These are phyloP conservation scores for Cinclus mexicanus DNA, from an alignment of 2,113 vertebrate species.

Conservation along the genomic window DNA sequence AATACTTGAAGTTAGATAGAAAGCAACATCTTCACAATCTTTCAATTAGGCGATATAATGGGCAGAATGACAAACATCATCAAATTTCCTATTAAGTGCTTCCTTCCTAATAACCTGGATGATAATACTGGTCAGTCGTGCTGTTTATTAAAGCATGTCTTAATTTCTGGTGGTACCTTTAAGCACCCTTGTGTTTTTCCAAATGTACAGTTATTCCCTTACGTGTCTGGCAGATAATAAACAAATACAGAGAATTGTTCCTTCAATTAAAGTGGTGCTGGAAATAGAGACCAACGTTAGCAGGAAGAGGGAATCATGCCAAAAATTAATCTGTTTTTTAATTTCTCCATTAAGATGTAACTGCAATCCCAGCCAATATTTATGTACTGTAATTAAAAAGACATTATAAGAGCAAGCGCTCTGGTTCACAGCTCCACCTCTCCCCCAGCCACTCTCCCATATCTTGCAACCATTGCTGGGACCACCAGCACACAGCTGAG, in stretches of 20 bases:
- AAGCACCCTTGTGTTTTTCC: background rate
- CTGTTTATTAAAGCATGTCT: background rate
- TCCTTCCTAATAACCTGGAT: background rate
- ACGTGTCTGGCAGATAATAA: background rate
- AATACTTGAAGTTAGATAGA: background rate
- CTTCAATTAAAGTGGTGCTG: background rate
- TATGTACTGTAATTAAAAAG: background rate
- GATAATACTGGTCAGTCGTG: background rate
- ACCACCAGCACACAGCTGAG: background rate
- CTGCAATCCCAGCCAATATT: background rate
- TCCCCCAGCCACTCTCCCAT: background rate
- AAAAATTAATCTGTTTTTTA: constrained; percentile 9
- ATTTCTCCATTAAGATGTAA: constrained; percentile 1
- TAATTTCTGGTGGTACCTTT: background rate
- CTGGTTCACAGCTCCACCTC: background rate
- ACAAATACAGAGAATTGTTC: background rate
- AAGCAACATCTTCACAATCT: background rate
- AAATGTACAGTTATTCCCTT: background rate
- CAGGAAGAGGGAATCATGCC: background rate
- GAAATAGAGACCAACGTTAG: background rate
- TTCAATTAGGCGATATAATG: background rate
- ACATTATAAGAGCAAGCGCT: background rate
- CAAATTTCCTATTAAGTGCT: background rate
- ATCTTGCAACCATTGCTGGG: background rate
- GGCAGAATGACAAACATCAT: background rate